Evolutionary conservation across 1,140 invertebrate species (phyloP).

Genomic region (Aphaenogaster rudis): DNA sequence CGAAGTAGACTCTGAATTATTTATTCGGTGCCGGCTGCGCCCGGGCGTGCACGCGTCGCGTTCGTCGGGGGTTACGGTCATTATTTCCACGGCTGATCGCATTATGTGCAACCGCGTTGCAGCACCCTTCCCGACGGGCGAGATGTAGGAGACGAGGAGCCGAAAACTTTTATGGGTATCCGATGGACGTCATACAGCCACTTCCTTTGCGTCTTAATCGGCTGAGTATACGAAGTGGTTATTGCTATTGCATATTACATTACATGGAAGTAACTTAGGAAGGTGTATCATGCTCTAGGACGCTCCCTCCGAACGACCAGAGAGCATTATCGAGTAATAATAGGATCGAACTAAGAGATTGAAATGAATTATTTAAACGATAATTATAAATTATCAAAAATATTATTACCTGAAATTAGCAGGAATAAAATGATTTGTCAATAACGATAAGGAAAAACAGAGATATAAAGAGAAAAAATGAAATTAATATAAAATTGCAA

Average conservation of each 20-base stretch:
- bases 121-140: neutral
- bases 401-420: neutral
- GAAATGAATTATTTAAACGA: neutral
- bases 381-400: neutral
- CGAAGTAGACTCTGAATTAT: conserved; percentile 61
- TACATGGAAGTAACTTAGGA: conserved; percentile 22
- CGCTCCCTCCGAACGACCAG: neutral
- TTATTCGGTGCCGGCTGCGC: conserved; percentile 51
- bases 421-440: neutral
- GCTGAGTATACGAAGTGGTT: neutral
- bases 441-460: neutral
- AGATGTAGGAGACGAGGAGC: conserved; percentile 23
- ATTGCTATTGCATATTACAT: conserved; percentile 53
- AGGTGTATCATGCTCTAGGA: neutral
- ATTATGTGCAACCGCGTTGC: conserved; percentile 53
- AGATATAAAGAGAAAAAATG: neutral
- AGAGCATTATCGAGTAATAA: neutral
- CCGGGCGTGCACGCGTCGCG: conserved; percentile 30
- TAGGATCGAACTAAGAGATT: neutral
- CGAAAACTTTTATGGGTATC: conserved; percentile 56
- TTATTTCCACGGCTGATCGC: conserved; percentile 43
- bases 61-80: conserved; percentile 26
- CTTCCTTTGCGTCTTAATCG: conserved; percentile 40
- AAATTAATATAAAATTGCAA: neutral
- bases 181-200: conserved; percentile 32